Evolutionary conservation across 2,888 invertebrate genomes (phyloP).

Genomic region (Eubasilissa splendida): DNA sequence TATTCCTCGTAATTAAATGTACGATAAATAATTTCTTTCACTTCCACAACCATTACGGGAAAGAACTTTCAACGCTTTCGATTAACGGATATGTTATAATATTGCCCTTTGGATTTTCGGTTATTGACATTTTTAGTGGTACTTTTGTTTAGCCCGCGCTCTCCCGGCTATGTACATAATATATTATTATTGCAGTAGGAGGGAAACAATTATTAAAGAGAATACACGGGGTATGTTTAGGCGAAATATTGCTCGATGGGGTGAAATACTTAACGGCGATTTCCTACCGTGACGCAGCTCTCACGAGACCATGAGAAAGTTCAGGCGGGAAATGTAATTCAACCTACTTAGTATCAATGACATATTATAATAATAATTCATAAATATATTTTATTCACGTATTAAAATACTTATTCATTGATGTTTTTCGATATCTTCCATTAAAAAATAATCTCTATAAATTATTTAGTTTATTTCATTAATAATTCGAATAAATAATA

Average conservation of each 20-base stretch:
- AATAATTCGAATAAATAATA: no score
- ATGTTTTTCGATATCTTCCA: no score
- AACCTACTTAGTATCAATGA: no score
- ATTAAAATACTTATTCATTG: no score
- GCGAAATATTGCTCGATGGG: conserved; percentile 49
- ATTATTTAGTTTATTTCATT: no score
- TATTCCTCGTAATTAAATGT: conserved; percentile 50
- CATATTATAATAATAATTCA: no score
- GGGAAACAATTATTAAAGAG: conserved; percentile 57
- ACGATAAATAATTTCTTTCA: conserved; percentile 53
- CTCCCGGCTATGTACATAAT: conserved; percentile 51
- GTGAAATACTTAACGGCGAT: conserved; percentile 41
- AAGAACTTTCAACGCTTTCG: conserved; percentile 45
- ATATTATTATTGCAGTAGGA: conserved; percentile 53
- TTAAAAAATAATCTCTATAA: no score
- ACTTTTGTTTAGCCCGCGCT: conserved; percentile 49
- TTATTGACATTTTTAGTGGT: conserved; percentile 57
- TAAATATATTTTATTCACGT: no score
- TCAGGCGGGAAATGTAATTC: no score
- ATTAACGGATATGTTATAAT: conserved; percentile 56
- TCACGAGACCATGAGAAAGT: not conserved
- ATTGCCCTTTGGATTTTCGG: conserved; percentile 45
- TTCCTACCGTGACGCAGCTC: conserved; percentile 22
- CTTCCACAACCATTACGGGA: conserved; percentile 41
- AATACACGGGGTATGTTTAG: conserved; percentile 51